phyloP scores from a whole-genome alignment of 2,113 vertebrate species.

The Odontesthes bonariensis region DNA sequence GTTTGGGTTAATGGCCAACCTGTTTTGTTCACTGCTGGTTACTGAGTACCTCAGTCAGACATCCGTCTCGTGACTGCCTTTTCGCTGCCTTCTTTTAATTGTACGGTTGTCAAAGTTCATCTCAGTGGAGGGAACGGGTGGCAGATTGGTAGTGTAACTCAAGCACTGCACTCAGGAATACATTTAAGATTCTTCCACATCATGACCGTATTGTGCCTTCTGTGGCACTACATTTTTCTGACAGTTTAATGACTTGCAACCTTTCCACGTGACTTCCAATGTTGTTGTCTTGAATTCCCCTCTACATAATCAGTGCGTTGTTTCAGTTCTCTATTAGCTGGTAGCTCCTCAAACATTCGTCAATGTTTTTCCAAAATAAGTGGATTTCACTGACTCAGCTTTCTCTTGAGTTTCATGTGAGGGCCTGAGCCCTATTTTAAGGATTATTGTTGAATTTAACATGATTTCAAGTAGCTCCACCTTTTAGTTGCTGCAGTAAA shows the following conservation, averaged over 20 bases:
- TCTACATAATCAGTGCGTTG: not conserved
- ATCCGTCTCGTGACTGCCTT: conserved; percentile 56
- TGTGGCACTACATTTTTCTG: not conserved
- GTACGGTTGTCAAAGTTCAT: conserved; percentile 52
- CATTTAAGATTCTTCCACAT: not conserved
- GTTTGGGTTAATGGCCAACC: conserved; percentile 76
- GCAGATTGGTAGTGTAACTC: not conserved
- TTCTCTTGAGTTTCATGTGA: no score
- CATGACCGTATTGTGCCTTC: not conserved
- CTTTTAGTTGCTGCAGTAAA: no score
- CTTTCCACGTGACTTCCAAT: not conserved
- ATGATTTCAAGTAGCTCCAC: no score
- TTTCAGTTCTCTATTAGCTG: not conserved
- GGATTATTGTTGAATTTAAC: no score
- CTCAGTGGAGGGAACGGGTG: not conserved
- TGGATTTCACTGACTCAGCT: no score
- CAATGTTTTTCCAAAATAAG: no score
- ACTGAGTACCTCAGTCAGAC: conserved; percentile 60
- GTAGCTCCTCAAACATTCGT: not conserved
- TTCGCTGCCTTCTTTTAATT: not conserved
- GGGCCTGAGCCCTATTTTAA: no score
- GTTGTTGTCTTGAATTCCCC: not conserved
- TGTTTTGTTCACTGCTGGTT: conserved; percentile 52
- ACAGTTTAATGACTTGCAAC: not conserved
- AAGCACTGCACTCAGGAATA: not conserved